Evolutionary conservation across 1,140 invertebrate genomes (phyloP), one percentile per base, ranked within the genome.

Genomic region (Drosophila paulistorum): DNA sequence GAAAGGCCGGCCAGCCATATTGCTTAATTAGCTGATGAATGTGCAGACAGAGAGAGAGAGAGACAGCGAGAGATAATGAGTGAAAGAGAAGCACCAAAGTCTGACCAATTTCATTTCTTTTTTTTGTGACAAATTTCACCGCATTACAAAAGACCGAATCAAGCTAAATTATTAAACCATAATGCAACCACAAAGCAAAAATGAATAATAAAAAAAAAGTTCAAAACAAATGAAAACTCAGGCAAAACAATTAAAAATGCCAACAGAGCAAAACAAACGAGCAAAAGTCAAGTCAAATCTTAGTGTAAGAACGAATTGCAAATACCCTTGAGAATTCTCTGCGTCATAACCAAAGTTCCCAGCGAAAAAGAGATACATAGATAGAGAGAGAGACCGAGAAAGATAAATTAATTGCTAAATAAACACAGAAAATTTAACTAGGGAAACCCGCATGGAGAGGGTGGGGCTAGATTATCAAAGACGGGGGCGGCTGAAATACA

Each of bases 191-290:
- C 55, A 33, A 39, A 20, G 65, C 13, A 61, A 59, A 23, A 23
- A 61, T 48, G 54, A 64, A 58, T 30, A 30, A 30, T 26, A 26
- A 63, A 35, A 10, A 35, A 10, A 26, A 35, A 45, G 30, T 30
- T 30, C 30, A 30, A 33, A 45, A 37, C 37, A 35, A 37, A 75
- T 68, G 67, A 59, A 76, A 77, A 77, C 74, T 45, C 77, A 83
- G 48, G n/a, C 51, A 65, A 67, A 83, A 87, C 76, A 86, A 87
- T 86, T 86, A 86, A 86, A 83, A 87, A 70, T 82, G 83, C 82
- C 83, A 87, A 82, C 82, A 60, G 75, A 82, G 82, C 82, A 87
- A 23, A 51, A 23, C 45, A 51, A 11, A 62, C 65, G 79, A 30
- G 30, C 66, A 79, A 83, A 87, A 86, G 75, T 74, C 72, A 87